Evolutionary conservation across 2,113 vertebrate genomes (phyloP).

Genomic region (Mesembrinibis cayennensis): DNA sequence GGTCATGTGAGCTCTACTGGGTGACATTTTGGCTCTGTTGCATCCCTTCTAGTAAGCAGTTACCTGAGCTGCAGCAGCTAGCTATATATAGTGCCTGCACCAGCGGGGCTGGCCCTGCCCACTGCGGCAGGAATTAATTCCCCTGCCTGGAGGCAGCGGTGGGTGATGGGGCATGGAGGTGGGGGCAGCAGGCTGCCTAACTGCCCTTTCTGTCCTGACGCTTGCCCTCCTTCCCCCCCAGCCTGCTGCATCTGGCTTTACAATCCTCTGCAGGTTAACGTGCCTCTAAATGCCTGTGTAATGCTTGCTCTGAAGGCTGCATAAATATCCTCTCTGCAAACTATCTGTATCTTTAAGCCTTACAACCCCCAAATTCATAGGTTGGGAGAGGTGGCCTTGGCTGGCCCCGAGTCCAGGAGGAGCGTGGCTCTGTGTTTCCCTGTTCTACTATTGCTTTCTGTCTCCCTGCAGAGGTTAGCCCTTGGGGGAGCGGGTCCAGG

Average conservation of each 20-base stretch:
- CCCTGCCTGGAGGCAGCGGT: not conserved
- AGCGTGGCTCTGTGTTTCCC: not conserved
- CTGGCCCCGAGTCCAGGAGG: not conserved
- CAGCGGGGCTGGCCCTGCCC: conserved; percentile 13
- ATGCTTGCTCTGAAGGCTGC: not conserved
- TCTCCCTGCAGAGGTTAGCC: not conserved
- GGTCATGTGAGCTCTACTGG: not conserved
- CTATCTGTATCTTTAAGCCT: not conserved
- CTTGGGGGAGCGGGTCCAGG: not conserved
- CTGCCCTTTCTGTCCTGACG: not conserved
- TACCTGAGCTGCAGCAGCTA: not conserved
- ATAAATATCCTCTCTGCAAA: not conserved
- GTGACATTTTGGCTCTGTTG: not conserved
- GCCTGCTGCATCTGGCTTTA: not conserved
- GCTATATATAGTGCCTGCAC: conserved; percentile 5
- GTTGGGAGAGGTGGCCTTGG: not conserved
- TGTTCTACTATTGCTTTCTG: not conserved
- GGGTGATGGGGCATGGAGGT: not conserved
- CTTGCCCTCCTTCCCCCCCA: not conserved
- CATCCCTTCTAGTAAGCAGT: not conserved
- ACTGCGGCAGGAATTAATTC: not conserved
- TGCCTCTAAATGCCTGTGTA: not conserved
- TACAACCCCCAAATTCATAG: not conserved
- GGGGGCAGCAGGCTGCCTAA: not conserved
- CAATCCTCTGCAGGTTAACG: not conserved